Conservation (phyloP, 2,888 invertebrate genomes). For the Torymus auratus region DNA sequence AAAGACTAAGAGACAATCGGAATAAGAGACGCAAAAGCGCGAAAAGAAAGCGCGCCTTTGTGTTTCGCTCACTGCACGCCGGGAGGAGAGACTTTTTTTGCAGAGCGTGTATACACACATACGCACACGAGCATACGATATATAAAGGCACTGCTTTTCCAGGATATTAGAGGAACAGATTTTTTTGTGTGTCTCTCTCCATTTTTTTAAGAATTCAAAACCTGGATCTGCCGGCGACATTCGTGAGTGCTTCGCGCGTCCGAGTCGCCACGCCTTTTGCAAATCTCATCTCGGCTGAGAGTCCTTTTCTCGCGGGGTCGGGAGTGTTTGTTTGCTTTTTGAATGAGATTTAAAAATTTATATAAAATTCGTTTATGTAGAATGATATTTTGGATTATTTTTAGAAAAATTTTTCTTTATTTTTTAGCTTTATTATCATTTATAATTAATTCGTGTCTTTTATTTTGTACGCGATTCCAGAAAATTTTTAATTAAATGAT, state of each 20-base stretch:
- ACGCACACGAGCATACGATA: constrained; percentile 2
- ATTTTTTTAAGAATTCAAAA: constrained; percentile 53
- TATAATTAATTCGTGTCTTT: not conserved
- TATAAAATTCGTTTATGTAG: too few species aligned
- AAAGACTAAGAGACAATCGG: not conserved
- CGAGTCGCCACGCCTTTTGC: constrained; percentile 37
- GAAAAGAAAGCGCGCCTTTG: not conserved
- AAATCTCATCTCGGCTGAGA: too few species aligned
- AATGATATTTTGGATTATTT: too few species aligned
- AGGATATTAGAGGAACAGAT: constrained; percentile 39
- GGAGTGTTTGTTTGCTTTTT: too few species aligned
- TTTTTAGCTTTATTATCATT: not conserved
- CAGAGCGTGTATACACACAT: too few species aligned
- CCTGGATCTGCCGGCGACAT: constrained; percentile 52
- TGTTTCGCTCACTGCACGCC: constrained; percentile 24
- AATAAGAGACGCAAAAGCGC: constrained; percentile 2
- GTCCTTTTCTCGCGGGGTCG: too few species aligned
- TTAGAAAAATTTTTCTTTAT: constrained; percentile 3
- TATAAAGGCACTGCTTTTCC: constrained; percentile 32
- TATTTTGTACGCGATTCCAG: not conserved
- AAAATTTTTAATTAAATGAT: too few species aligned
- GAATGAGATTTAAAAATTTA: too few species aligned
- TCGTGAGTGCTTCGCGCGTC: constrained; percentile 39
- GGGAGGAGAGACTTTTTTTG: constrained; percentile 46
- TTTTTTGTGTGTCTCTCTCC: constrained; percentile 51